Conservation (phyloP, 1,140 invertebrate species). For the Caligus rogercresseyi region DNA sequence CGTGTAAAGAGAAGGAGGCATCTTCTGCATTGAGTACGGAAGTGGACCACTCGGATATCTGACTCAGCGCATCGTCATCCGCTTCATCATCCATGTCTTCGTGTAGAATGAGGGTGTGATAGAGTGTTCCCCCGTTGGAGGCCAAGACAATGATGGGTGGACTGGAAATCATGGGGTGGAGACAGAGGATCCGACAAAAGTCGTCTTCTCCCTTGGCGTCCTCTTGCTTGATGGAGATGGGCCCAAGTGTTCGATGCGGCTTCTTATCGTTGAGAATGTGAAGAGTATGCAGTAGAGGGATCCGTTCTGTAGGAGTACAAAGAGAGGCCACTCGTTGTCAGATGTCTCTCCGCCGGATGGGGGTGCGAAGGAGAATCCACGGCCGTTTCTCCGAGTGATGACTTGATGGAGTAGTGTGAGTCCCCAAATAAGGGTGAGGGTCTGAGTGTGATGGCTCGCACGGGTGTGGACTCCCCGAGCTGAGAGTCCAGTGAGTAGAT, state of each 20-base stretch:
- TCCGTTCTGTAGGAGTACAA: slow-evolving; percentile 5
- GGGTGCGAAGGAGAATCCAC: slow-evolving; percentile 12
- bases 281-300: slow-evolving; percentile 1
- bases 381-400: slow-evolving; percentile 5
- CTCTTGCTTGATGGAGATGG: neutral
- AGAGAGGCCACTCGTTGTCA: slow-evolving; percentile 7
- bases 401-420: neutral
- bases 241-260: neutral
- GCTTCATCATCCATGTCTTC: slow-evolving; percentile 12
- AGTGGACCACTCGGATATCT: slow-evolving; percentile 15
- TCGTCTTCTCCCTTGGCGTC: slow-evolving; percentile 18
- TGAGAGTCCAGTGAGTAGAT: slow-evolving; percentile 1
- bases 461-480: neutral
- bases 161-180: slow-evolving; percentile 11
- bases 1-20: neutral
- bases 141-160: slow-evolving; percentile 17
- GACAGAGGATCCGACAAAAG: slow-evolving; percentile 16
- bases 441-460: neutral
- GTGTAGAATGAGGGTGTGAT: slow-evolving; percentile 18
- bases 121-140: slow-evolving; percentile 14
- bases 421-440: neutral
- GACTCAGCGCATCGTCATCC: neutral
- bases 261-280: neutral
- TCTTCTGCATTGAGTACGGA: neutral
- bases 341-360: neutral